These are phyloP conservation scores for Sweltsa coloradensis DNA, from an alignment of 1,140 invertebrate species.

Conservation along the genomic window DNA sequence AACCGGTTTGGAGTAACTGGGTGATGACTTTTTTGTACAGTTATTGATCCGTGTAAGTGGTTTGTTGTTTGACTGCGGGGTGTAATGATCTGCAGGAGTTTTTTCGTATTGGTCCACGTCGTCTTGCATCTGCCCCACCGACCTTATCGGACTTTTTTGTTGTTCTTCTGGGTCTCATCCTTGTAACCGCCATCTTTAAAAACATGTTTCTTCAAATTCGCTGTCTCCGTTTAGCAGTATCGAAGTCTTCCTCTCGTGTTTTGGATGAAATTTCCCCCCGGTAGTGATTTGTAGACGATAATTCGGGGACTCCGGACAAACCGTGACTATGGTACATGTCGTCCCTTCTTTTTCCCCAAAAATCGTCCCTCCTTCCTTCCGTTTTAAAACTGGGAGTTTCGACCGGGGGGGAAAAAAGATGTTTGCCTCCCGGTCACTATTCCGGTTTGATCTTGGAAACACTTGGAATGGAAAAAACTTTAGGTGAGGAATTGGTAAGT, in stretches of 20 bases:
- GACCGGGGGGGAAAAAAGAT: no score
- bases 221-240: not conserved
- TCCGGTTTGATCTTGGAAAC: not conserved
- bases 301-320: not conserved
- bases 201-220: slow-evolving; percentile 13
- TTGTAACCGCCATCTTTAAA: slow-evolving; percentile 20
- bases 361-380: not conserved
- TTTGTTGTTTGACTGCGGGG: no score
- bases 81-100: not conserved
- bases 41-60: no score
- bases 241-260: not conserved
- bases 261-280: not conserved
- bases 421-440: slow-evolving; percentile 3
- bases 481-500: no score
- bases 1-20: not conserved
- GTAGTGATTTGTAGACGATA: not conserved
- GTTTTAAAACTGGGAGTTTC: no score
- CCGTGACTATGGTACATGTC: slow-evolving; percentile 4
- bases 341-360: no score
- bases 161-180: not conserved
- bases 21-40: not conserved
- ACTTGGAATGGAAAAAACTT: no score
- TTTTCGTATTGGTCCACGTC: not conserved
- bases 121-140: slow-evolving; percentile 14
- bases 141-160: slow-evolving; percentile 24